Conservation (phyloP, 1,140 invertebrate genomes). For the Tribolium castaneum region DNA sequence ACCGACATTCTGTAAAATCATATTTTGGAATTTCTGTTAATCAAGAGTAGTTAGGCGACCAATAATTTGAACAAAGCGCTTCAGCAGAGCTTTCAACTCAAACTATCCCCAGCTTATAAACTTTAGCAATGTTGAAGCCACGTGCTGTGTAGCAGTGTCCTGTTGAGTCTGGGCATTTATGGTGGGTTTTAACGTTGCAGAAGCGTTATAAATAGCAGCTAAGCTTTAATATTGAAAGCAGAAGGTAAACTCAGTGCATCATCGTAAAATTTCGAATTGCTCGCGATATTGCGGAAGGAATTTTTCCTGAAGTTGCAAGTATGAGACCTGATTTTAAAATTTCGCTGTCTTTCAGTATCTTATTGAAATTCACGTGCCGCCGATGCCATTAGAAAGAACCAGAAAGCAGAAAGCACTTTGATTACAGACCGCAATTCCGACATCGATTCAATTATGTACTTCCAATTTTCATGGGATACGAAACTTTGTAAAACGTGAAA, state of each 20-base stretch:
- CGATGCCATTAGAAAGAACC: slow-evolving; percentile 29
- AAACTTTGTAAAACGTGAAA: slow-evolving; percentile 49
- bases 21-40: background rate
- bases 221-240: slow-evolving; percentile 6
- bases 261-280: slow-evolving; percentile 11
- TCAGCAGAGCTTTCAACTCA: background rate
- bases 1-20: no score
- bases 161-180: background rate
- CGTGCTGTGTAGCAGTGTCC: background rate
- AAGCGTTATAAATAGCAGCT: background rate
- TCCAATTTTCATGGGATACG: slow-evolving; percentile 45
- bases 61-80: background rate
- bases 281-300: background rate
- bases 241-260: background rate
- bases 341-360: slow-evolving; percentile 36
- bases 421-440: slow-evolving; percentile 51
- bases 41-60: background rate
- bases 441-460: slow-evolving; percentile 52
- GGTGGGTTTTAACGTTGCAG: background rate
- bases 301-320: slow-evolving; percentile 30
- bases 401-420: slow-evolving; percentile 50
- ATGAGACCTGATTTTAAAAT: slow-evolving; percentile 32
- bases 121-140: background rate
- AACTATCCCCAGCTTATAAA: background rate
- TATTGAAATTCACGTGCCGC: slow-evolving; percentile 48